phyloP scores from a whole-genome alignment of 2,797 vertebrate species.

The Australoheros facetus region DNA sequence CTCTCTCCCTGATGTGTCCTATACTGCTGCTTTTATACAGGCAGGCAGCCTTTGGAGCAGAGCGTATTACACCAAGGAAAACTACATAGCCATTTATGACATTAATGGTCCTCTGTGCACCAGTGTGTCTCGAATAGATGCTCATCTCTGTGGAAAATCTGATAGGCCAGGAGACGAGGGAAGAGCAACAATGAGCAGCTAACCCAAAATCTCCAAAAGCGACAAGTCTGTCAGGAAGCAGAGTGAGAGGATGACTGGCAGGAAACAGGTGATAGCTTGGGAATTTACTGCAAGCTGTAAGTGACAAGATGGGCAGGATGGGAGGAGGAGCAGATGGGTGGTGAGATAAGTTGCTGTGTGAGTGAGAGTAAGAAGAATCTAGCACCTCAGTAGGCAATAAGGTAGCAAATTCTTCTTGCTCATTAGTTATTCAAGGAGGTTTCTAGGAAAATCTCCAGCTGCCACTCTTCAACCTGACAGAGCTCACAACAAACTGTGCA shows the following conservation, averaged over 20 bases:
- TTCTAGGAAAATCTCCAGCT: constrained; percentile 4
- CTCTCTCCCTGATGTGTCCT: constrained; percentile 8
- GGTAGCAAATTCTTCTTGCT: constrained; percentile 7
- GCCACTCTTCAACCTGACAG: not conserved
- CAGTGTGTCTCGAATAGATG: not conserved
- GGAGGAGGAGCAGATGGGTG: constrained; percentile 26
- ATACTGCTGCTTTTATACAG: constrained; percentile 3
- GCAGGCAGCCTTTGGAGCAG: not conserved
- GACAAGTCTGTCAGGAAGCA: not conserved
- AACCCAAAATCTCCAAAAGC: not conserved
- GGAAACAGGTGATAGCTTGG: constrained; percentile 32
- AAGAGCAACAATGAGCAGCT: not conserved
- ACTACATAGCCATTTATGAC: not conserved
- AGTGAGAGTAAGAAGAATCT: constrained; percentile 19
- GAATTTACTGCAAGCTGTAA: constrained; percentile 25
- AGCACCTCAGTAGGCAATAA: constrained; percentile 7
- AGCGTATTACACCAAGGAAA: not conserved
- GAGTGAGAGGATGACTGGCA: constrained; percentile 9
- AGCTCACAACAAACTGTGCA: not conserved
- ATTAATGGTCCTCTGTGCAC: not conserved
- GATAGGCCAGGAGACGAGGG: not conserved
- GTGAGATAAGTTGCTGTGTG: constrained; percentile 9
- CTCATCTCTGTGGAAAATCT: not conserved
- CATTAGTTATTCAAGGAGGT: not conserved
- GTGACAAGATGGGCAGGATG: constrained; percentile 14